phyloP scores from a whole-genome alignment of 2,888 invertebrate species.

The Nemotelus pantherinus region DNA sequence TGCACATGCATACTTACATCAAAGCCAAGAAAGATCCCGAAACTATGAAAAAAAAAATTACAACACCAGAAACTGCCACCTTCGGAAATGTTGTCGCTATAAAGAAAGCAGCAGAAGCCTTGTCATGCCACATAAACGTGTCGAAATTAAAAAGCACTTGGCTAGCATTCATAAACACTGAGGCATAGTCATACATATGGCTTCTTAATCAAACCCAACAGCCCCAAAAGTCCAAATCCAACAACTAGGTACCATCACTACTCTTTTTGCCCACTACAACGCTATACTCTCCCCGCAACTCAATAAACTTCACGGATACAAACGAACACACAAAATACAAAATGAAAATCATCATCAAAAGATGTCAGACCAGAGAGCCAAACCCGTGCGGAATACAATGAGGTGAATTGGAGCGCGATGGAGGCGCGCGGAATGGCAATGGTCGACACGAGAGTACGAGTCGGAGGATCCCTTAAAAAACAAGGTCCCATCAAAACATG shows the following conservation, averaged over 20 bases:
- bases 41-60: conserved; percentile 11
- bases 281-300: conserved; percentile 18
- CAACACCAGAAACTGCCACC: conserved; percentile 38
- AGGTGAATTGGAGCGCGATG: background rate
- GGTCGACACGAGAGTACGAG: conserved; percentile 11
- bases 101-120: conserved; percentile 19
- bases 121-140: conserved; percentile 36
- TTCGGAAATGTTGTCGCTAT: conserved; percentile 41
- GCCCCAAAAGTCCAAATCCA: conserved; percentile 4
- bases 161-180: conserved; percentile 45
- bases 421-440: background rate
- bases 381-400: background rate
- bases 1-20: too few relatives aligned
- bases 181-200: conserved; percentile 20
- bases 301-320: conserved; percentile 28
- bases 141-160: conserved; percentile 48
- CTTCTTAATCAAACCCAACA: conserved; percentile 35
- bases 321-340: conserved; percentile 30
- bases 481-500: conserved; percentile 48
- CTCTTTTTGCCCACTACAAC: background rate
- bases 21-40: too few relatives aligned
- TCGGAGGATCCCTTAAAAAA: conserved; percentile 26
- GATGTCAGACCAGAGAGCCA: conserved; percentile 37
- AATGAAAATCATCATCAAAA: conserved; percentile 44
- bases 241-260: background rate